Percentiles rank a stretch among this genome's conserved stretches.
Conservation (phyloP, 2,888 invertebrate species). For the Tetramorium bicarinatum region DNA sequence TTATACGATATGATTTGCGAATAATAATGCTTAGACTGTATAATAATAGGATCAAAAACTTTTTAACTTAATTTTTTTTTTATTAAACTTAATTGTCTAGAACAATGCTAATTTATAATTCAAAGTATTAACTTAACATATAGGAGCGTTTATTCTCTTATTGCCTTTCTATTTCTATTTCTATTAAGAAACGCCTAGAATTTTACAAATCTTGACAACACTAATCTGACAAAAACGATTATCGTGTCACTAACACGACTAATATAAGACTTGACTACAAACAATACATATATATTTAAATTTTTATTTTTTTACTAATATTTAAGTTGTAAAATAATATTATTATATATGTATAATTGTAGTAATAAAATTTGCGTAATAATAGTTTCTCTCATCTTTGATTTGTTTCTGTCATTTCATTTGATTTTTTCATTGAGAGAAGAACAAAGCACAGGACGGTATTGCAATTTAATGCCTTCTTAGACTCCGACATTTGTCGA, state of each 20-base stretch:
- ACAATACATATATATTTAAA: background rate
- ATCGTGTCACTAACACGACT: background rate
- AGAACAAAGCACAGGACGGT: background rate
- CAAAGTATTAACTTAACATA: background rate
- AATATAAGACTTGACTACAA: background rate
- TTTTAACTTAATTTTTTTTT: too few relatives aligned
- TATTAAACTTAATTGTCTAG: slow-evolving; percentile 1
- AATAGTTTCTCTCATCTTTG: background rate
- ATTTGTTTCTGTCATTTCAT: too few relatives aligned
- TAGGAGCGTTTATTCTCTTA: too few relatives aligned
- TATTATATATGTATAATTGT: too few relatives aligned
- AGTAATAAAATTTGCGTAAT: background rate
- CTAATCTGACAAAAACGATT: background rate
- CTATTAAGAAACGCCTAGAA: too few relatives aligned
- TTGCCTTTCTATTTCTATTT: too few relatives aligned
- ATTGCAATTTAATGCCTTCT: background rate
- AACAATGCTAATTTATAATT: background rate
- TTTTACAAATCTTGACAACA: too few relatives aligned
- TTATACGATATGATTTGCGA: background rate
- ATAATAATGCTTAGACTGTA: background rate
- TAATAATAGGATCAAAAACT: slow-evolving; percentile 24
- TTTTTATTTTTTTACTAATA: background rate
- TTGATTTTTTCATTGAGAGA: background rate
- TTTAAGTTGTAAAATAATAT: background rate
- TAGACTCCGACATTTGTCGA: background rate